These are phyloP conservation scores for human (Homo sapiens) DNA, from an alignment of 2,113 vertebrate genomes.

Conservation along the genomic window DNA sequence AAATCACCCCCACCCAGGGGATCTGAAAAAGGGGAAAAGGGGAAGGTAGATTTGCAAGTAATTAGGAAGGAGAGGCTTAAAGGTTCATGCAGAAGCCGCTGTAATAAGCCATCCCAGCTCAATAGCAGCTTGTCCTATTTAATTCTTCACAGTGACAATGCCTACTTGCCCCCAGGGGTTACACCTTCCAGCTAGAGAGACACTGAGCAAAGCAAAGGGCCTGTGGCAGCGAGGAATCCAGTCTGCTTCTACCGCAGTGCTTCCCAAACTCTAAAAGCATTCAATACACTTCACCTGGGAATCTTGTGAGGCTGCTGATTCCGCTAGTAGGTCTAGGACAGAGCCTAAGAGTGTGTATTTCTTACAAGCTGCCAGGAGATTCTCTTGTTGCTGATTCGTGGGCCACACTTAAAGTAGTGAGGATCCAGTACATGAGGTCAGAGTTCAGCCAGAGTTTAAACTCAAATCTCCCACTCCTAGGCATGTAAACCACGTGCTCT, in stretches of 20 bases:
- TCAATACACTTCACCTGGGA: background rate
- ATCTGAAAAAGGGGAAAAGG: background rate
- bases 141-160: background rate
- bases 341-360: background rate
- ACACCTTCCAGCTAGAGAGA: background rate
- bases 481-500: background rate
- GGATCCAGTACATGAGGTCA: background rate
- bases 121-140: background rate
- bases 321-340: too few relatives aligned
- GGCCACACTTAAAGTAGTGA: background rate
- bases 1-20: background rate
- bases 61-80: background rate
- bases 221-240: background rate
- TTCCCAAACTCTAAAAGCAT: background rate
- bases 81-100: background rate
- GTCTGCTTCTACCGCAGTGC: background rate
- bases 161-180: background rate
- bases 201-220: background rate
- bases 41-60: background rate
- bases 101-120: background rate
- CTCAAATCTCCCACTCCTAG: background rate
- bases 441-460: background rate
- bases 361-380: background rate
- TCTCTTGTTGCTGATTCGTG: too few relatives aligned
- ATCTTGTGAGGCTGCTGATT: background rate